These are phyloP conservation scores for Chascanopsetta lugubris DNA, from an alignment of 2,113 vertebrate species.

Conservation along the genomic window DNA sequence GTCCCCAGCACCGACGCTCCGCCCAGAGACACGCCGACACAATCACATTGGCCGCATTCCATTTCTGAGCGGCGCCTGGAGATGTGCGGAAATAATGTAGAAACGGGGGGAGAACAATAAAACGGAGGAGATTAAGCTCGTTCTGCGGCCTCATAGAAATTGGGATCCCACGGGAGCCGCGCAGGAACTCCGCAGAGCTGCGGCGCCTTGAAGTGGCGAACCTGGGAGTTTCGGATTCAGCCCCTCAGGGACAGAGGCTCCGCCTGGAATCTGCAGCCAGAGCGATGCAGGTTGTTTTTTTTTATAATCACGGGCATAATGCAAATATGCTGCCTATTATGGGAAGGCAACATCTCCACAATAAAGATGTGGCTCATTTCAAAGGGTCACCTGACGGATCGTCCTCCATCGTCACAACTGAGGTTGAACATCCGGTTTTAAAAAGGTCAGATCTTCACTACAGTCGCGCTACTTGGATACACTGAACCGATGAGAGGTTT, in stretches of 20 bases:
- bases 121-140: constrained; percentile 63
- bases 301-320: constrained; percentile 39
- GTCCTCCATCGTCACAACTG: too few species aligned
- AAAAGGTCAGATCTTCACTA: too few species aligned
- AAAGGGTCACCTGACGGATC: neutral
- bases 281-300: constrained; percentile 33
- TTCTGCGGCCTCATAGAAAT: constrained; percentile 62
- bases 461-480: too few species aligned
- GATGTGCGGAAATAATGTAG: constrained; percentile 59
- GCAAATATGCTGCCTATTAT: constrained; percentile 7
- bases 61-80: constrained; percentile 46
- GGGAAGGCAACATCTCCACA: too few species aligned
- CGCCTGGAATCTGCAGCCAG: constrained; percentile 41
- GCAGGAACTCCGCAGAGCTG: constrained; percentile 47
- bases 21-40: constrained; percentile 42
- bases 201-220: constrained; percentile 57
- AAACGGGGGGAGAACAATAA: constrained; percentile 68
- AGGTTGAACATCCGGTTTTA: too few species aligned
- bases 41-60: constrained; percentile 64
- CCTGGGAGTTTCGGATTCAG: constrained; percentile 40
- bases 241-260: constrained; percentile 32
- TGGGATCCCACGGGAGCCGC: constrained; percentile 51
- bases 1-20: constrained; percentile 53
- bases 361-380: too few species aligned
- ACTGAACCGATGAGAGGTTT: too few species aligned